Evolutionary conservation across 2,797 vertebrate species (phyloP).

Genomic region (Mormyrus hasselquistii): DNA sequence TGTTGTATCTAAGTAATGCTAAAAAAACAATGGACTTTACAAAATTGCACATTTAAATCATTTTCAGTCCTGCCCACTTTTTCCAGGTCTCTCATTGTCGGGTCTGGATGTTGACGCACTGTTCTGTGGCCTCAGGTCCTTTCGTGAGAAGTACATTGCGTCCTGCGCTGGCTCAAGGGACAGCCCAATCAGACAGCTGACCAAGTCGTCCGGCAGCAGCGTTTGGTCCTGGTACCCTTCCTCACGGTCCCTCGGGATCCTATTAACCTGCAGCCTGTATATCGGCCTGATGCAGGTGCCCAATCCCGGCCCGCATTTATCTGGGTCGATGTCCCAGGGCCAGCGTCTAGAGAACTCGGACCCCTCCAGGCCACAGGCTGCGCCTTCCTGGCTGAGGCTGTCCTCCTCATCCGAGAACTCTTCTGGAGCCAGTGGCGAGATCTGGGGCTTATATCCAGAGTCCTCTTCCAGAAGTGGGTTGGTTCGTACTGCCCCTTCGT

Average conservation of each 20-base stretch:
- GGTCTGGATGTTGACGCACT: neutral
- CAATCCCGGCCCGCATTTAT: slow-evolving; percentile 26
- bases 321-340: slow-evolving; percentile 34
- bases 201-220: slow-evolving; percentile 46
- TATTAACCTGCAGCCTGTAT: slow-evolving; percentile 24
- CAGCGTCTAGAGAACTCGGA: slow-evolving; percentile 37
- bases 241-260: slow-evolving; percentile 18
- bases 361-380: slow-evolving; percentile 11
- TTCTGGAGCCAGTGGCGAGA: rapidly evolving
- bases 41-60: neutral
- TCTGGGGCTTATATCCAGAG: slow-evolving; percentile 71
- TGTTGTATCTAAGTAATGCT: slow-evolving; percentile 16
- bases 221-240: slow-evolving; percentile 46
- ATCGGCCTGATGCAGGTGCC: slow-evolving; percentile 25
- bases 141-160: slow-evolving; percentile 62
- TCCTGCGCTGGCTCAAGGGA: slow-evolving; percentile 25
- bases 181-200: slow-evolving; percentile 46
- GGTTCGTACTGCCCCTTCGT: neutral
- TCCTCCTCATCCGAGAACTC: slow-evolving; percentile 38
- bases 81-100: neutral
- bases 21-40: neutral
- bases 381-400: slow-evolving; percentile 19
- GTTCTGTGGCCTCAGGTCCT: neutral
- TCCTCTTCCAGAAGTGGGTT: slow-evolving; percentile 12
- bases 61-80: neutral